phyloP scores from a whole-genome alignment of 1,140 invertebrate species.

The Drosophila jambulina region DNA sequence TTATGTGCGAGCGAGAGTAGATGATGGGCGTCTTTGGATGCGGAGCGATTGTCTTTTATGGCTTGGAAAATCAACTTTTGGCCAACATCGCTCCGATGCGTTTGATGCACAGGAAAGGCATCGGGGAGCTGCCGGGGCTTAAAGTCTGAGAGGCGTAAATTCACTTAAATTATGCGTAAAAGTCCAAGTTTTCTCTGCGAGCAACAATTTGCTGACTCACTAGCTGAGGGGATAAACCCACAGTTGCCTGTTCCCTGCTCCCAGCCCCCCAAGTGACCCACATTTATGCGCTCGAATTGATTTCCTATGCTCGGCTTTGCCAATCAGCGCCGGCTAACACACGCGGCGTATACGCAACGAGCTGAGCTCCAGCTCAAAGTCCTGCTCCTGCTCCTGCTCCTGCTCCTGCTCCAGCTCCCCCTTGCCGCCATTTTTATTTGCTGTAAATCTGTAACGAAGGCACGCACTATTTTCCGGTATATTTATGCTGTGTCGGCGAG shows the following conservation, averaged over 20 bases:
- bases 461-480: constrained; percentile 72
- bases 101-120: constrained; percentile 32
- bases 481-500: constrained; percentile 74
- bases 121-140: constrained; percentile 20
- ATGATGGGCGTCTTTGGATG: constrained; percentile 63
- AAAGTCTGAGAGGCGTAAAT: constrained; percentile 77
- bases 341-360: constrained; percentile 73
- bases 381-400: background rate
- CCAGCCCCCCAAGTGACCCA: constrained; percentile 61
- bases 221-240: constrained; percentile 6
- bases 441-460: constrained; percentile 79
- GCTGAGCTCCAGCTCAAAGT: constrained; percentile 11
- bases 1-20: constrained; percentile 67
- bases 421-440: constrained; percentile 56
- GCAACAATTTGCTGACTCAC: constrained; percentile 78
- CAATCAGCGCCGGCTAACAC: constrained; percentile 69
- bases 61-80: constrained; percentile 83
- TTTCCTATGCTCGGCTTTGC: constrained; percentile 73
- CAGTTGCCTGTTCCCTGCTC: background rate
- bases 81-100: constrained; percentile 67
- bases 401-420: background rate
- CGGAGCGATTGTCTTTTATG: constrained; percentile 80
- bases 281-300: constrained; percentile 81
- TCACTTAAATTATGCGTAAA: constrained; percentile 81
- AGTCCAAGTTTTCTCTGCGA: constrained; percentile 43